Evolutionary conservation across 2,888 invertebrate species (phyloP).

Genomic region (Scaptomyza polygonia): DNA sequence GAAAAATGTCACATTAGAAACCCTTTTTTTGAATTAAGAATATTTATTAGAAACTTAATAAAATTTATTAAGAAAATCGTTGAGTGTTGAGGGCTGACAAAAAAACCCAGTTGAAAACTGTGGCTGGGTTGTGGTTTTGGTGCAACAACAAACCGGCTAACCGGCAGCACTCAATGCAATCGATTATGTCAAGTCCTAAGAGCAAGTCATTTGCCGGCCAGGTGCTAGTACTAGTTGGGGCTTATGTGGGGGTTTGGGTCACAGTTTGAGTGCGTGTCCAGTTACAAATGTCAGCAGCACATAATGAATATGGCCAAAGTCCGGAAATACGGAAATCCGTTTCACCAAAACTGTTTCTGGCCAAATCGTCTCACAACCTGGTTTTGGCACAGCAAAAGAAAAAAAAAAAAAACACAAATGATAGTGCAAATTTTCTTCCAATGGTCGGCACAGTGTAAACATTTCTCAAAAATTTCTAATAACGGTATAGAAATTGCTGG

Average conservation of each 20-base stretch:
- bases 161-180: conserved; percentile 46
- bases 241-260: no score
- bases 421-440: no score
- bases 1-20: not conserved
- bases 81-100: not conserved
- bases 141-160: conserved; percentile 14
- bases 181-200: conserved; percentile 63
- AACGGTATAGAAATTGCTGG: no score
- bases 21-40: not conserved
- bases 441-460: no score
- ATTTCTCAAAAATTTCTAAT: no score
- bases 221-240: not conserved
- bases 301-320: conserved; percentile 55
- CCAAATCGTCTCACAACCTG: conserved; percentile 37
- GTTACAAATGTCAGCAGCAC: conserved; percentile 63
- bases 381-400: no score
- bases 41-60: no score
- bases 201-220: conserved; percentile 59
- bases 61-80: not conserved
- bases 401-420: no score
- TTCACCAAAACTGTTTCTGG: conserved; percentile 49
- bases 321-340: conserved; percentile 47
- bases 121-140: conserved; percentile 19
- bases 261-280: conserved; percentile 41
- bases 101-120: conserved; percentile 15